A percentile compares a stretch with the other conserved stretches of the same genome.
These are phyloP conservation scores for Drosophila parabipectinata DNA, from an alignment of 1,140 invertebrate genomes.

Conservation along the genomic window DNA sequence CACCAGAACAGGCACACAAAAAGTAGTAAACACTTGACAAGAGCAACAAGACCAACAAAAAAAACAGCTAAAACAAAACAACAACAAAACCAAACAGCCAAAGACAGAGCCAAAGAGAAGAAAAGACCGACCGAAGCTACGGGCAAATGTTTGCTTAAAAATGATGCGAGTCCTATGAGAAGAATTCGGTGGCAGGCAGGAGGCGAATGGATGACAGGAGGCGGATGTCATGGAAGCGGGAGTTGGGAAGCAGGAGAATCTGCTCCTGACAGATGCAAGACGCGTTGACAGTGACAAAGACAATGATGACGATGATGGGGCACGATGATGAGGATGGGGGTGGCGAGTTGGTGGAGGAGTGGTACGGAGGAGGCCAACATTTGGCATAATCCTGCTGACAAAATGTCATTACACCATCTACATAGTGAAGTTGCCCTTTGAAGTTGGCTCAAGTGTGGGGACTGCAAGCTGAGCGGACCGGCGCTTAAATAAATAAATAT, in stretches of 20 bases:
- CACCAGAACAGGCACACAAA: constrained; percentile 37
- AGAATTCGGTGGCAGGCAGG: constrained; percentile 11
- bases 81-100: constrained; percentile 34
- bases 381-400: constrained; percentile 71
- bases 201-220: neutral
- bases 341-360: neutral
- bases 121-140: constrained; percentile 13
- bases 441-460: constrained; percentile 22
- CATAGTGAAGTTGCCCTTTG: constrained; percentile 63
- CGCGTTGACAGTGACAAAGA: constrained; percentile 76
- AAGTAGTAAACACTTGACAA: constrained; percentile 73
- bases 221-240: neutral
- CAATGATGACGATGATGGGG: constrained; percentile 62
- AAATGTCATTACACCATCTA: constrained; percentile 78
- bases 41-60: constrained; percentile 10
- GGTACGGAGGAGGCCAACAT: constrained; percentile 41
- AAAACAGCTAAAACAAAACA: neutral
- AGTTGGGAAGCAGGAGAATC: constrained; percentile 16
- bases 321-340: constrained; percentile 17
- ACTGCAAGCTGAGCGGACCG: constrained; percentile 5
- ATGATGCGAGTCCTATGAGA: constrained; percentile 56
- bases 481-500: constrained; percentile 39
- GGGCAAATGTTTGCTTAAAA: constrained; percentile 77
- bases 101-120: constrained; percentile 24
- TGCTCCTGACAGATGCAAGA: constrained; percentile 73